phyloP scores from a whole-genome alignment of 2,888 invertebrate genomes.

The Pseudococcus longispinus region DNA sequence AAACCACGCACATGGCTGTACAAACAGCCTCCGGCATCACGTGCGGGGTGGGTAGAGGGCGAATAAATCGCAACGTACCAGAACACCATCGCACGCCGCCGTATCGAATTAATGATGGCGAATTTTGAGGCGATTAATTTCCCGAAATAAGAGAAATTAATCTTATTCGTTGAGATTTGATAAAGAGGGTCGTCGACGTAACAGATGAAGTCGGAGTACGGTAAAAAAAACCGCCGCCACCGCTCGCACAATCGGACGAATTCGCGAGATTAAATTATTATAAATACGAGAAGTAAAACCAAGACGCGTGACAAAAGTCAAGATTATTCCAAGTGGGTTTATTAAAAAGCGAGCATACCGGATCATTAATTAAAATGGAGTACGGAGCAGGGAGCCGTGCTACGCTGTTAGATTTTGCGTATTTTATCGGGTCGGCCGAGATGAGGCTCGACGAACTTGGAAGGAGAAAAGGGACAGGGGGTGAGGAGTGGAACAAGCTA shows the following conservation, averaged over 20 bases:
- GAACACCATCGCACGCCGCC: background rate
- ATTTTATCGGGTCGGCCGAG: background rate
- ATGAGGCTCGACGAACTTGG: background rate
- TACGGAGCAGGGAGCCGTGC: background rate
- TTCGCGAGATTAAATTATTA: constrained; percentile 54
- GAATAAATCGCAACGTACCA: background rate
- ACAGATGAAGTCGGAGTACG: background rate
- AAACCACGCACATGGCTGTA: too few relatives aligned
- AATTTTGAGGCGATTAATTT: constrained; percentile 33
- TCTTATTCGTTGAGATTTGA: constrained; percentile 29
- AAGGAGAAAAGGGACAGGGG: background rate
- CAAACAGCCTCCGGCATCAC: too few relatives aligned
- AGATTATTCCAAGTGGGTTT: constrained; percentile 57
- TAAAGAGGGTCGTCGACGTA: background rate
- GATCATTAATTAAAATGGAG: constrained; percentile 54
- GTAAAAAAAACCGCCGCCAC: background rate
- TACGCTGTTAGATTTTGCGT: constrained; percentile 39
- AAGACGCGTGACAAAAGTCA: constrained; percentile 57
- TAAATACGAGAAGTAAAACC: constrained; percentile 52
- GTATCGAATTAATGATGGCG: constrained; percentile 4
- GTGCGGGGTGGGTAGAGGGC: too few relatives aligned
- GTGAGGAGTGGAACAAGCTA: background rate
- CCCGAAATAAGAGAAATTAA: constrained; percentile 39
- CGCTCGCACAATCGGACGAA: constrained; percentile 31
- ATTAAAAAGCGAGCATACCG: constrained; percentile 56